Conservation (phyloP, 1,140 invertebrate genomes). For the Globodera ellingtonae region DNA sequence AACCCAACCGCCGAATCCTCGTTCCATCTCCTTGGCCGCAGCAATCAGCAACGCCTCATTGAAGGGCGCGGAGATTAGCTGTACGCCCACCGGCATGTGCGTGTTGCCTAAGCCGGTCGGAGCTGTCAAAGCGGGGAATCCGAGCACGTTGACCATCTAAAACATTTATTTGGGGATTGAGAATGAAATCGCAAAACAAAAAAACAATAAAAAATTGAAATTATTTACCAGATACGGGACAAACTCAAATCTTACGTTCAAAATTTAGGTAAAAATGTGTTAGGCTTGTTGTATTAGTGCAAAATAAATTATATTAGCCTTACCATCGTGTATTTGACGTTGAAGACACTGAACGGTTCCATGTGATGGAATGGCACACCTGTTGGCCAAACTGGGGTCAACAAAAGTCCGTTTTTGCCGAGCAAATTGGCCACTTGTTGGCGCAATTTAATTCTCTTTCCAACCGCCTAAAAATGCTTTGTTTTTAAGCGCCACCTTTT, state of each 20-base stretch:
- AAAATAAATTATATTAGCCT: neutral
- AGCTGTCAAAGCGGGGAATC: slow-evolving; percentile 30
- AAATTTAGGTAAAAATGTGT: neutral
- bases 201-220: too few species aligned
- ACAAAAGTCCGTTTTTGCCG: slow-evolving; percentile 64
- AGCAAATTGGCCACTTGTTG: slow-evolving; percentile 69
- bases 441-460: slow-evolving; percentile 54
- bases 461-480: neutral
- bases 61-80: slow-evolving; percentile 68
- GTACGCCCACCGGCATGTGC: slow-evolving; percentile 84
- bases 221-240: neutral
- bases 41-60: slow-evolving; percentile 57
- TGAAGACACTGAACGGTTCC: slow-evolving; percentile 64
- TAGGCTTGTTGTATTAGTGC: neutral
- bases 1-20: slow-evolving; percentile 60
- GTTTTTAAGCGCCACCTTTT: neutral
- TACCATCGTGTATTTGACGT: slow-evolving; percentile 58
- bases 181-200: neutral
- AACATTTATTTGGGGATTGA: neutral
- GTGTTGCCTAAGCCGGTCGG: slow-evolving; percentile 73
- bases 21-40: slow-evolving; percentile 60
- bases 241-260: neutral
- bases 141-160: slow-evolving; percentile 34
- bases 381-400: slow-evolving; percentile 66
- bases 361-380: slow-evolving; percentile 67